phyloP scores from a whole-genome alignment of 2,888 invertebrate genomes.

The Chymomyza caudatula region DNA sequence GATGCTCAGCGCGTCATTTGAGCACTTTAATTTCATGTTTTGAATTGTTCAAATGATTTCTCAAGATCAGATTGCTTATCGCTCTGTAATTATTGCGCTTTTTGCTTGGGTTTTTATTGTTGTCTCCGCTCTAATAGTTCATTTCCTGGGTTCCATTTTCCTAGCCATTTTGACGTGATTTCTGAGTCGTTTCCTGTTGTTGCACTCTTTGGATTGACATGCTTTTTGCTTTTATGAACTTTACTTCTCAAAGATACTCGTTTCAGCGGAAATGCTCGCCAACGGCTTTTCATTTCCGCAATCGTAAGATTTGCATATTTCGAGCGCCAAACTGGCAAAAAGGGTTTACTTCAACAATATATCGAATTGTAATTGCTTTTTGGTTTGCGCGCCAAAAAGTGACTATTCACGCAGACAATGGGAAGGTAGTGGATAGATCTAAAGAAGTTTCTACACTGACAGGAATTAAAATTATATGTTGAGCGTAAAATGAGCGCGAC shows the following conservation, averaged over 20 bases:
- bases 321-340: constrained; percentile 49
- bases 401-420: neutral
- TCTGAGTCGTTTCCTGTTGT: constrained; percentile 74
- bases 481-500: too few species aligned
- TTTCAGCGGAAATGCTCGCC: constrained; percentile 55
- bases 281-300: constrained; percentile 57
- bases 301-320: constrained; percentile 51
- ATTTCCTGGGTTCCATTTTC: constrained; percentile 72
- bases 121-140: constrained; percentile 63
- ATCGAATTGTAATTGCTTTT: constrained; percentile 12
- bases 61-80: constrained; percentile 74
- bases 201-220: constrained; percentile 56
- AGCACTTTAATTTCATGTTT: constrained; percentile 70
- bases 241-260: constrained; percentile 34
- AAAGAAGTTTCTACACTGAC: too few species aligned
- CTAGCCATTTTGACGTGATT: constrained; percentile 69
- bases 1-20: constrained; percentile 42
- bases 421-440: neutral
- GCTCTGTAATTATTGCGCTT: constrained; percentile 62
- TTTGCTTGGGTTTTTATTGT: constrained; percentile 39
- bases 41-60: constrained; percentile 69
- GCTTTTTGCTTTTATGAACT: constrained; percentile 68
- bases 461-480: too few species aligned
- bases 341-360: constrained; percentile 1
- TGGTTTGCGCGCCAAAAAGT: constrained; percentile 49